Base-by-base conservation (phyloP, 2,888 invertebrate genomes). In the Drosophila longiperda region DNA sequence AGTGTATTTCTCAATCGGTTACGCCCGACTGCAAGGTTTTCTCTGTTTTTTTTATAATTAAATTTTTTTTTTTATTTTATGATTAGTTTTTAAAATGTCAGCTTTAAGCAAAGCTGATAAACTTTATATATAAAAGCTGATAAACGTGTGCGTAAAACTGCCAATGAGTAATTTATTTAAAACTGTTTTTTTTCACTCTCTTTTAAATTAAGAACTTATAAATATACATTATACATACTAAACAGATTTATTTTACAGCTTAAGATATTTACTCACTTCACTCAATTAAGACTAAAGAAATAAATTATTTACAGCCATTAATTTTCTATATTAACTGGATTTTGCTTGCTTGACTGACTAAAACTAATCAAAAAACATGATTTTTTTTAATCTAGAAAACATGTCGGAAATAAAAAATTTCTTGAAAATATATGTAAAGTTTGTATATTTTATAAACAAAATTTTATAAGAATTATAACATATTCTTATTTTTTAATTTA, bases 81-180 rank as follows among this genome's bases (percentile, higher is more conserved):
- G 40, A 26, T 42, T 58, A 70, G 62, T 34, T 54, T 59, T 33
- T 15, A 33, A 68, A 68, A 58, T 69, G 52, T 45, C 68, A 58
- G 57, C 66, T 7, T 15, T 15, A 53, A 48, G 20, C 53, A 32
- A 45, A 15, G 23, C 9, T 42, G 6, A 54, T 36, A 12, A 62
- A 26, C 23, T 57, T 29, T 49, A 26, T 52, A 52, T 66, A 55
- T 38, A 26, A 38, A 59, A 26, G 11, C 20, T 26, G n/a, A 15
- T 58, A 42, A 45, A 50, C 38, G 33, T 60, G 38, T n/a, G 34
- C 33, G 29, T 17, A 62, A 34, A 49, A 55, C n/a, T 36, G 48
- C 23, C 17, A 42, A 55, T 57, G 17, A n/a, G 15, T 38, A n/a
- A 62, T 45, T 55, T 59, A 36, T 59, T 42, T 1, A 53, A 23